These are phyloP conservation scores for Helicoverpa zea DNA, from an alignment of 1,140 invertebrate species.

Conservation along the genomic window DNA sequence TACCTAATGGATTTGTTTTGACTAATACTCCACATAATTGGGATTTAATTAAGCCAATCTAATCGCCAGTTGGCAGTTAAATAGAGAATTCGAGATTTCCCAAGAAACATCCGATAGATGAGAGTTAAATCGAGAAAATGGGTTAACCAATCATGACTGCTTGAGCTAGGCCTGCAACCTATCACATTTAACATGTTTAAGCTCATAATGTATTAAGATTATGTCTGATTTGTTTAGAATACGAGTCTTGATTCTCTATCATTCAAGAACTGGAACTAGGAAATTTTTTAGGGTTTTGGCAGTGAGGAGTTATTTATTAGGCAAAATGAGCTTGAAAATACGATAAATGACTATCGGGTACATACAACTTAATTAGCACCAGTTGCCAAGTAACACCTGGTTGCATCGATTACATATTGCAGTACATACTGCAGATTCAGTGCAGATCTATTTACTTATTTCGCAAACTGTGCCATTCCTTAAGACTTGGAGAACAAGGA, in stretches of 20 bases:
- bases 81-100: too few relatives aligned
- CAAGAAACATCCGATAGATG: neutral
- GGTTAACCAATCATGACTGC: neutral
- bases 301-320: neutral
- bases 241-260: neutral
- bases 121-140: neutral
- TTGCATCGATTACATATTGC: too few relatives aligned
- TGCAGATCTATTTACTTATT: too few relatives aligned
- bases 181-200: constrained; percentile 14
- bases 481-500: neutral
- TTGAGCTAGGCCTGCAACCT: constrained; percentile 17
- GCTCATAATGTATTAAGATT: constrained; percentile 28
- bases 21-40: too few relatives aligned
- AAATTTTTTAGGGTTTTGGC: neutral
- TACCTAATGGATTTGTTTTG: too few relatives aligned
- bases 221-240: neutral
- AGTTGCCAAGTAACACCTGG: too few relatives aligned
- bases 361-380: too few relatives aligned
- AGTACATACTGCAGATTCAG: too few relatives aligned
- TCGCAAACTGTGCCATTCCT: too few relatives aligned
- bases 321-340: neutral
- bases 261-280: neutral
- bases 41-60: too few relatives aligned
- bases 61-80: too few relatives aligned
- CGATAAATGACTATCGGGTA: too few relatives aligned